Evolutionary conservation across 2,113 vertebrate genomes (phyloP).

Genomic region (Thomomys bottae): DNA sequence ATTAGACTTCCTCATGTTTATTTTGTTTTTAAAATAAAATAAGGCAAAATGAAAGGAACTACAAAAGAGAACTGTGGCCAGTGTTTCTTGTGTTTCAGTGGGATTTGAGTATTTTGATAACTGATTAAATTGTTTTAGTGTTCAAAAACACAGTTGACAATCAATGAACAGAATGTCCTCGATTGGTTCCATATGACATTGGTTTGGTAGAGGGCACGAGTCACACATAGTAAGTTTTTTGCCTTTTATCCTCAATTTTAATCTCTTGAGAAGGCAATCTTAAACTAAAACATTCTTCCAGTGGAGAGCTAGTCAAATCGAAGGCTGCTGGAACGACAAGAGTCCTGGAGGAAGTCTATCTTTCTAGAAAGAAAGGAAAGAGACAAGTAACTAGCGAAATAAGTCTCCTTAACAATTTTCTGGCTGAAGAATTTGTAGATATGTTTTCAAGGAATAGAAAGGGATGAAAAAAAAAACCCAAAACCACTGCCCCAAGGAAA

Average conservation of each 20-base stretch:
- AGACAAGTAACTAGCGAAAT: background rate
- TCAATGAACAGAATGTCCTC: background rate
- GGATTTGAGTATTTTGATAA: background rate
- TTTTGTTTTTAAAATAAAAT: background rate
- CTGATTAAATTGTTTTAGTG: background rate
- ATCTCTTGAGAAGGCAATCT: background rate
- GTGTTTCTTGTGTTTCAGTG: background rate
- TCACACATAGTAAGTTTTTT: background rate
- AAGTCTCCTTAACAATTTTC: background rate
- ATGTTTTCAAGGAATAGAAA: background rate
- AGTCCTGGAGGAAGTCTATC: background rate
- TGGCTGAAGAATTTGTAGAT: background rate
- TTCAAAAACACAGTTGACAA: slow-evolving; percentile 37
- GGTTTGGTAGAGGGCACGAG: background rate
- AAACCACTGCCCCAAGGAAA: background rate
- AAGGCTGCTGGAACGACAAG: background rate
- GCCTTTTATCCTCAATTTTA: background rate
- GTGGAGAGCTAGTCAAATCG: background rate
- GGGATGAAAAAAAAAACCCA: background rate
- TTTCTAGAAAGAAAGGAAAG: background rate
- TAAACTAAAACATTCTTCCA: slow-evolving; percentile 26
- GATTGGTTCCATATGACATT: background rate
- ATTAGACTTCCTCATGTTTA: background rate
- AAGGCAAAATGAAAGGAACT: background rate
- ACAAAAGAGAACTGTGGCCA: background rate